Percentiles rank a stretch among this genome's conserved stretches.
Evolutionary conservation across 2,113 vertebrate genomes (phyloP).

Genomic region (Mesembrinibis cayennensis): DNA sequence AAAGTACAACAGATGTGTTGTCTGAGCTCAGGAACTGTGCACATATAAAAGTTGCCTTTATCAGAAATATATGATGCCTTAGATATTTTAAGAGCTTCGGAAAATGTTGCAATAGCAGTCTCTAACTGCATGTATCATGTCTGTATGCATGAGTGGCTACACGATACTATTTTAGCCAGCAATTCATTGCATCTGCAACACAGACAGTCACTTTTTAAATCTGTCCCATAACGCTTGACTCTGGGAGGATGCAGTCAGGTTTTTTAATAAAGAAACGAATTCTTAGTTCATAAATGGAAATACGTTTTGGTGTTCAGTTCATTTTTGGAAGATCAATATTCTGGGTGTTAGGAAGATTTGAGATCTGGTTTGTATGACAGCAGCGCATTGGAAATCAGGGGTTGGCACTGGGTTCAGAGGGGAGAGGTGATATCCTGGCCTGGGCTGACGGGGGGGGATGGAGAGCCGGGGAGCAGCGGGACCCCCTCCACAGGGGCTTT

Average conservation of each 20-base stretch:
- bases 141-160: neutral
- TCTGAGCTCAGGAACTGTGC: neutral
- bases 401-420: neutral
- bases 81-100: neutral
- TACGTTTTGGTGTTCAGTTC: neutral
- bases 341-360: neutral
- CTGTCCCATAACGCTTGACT: neutral
- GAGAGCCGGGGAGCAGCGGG: neutral
- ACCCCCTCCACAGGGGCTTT: neutral
- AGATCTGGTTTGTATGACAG: neutral
- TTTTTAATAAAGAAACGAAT: neutral
- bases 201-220: neutral
- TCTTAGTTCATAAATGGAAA: neutral
- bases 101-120: neutral
- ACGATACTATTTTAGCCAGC: neutral
- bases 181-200: neutral
- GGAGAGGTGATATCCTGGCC: neutral
- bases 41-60: neutral
- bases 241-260: neutral
- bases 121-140: neutral
- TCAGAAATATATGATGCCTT: neutral
- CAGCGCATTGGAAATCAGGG: neutral
- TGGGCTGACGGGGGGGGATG: rapidly evolving
- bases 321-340: neutral
- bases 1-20: neutral